Conservation (phyloP, 64 coral and sea anemone species). For the Cladopsammia gracilis region DNA sequence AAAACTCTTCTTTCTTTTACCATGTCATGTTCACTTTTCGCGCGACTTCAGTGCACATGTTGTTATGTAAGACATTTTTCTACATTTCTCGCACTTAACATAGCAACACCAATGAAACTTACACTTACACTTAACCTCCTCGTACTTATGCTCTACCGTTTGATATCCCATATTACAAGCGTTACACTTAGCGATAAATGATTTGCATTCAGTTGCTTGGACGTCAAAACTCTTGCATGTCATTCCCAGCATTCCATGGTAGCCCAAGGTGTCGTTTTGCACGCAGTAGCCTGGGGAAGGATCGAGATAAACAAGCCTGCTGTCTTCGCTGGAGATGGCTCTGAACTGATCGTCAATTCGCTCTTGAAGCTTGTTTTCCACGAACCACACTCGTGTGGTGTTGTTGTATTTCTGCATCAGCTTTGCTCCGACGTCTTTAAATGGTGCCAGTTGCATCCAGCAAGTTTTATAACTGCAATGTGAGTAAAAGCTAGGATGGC, state of each 20-base stretch:
- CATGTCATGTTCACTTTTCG: neutral
- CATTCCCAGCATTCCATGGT: conserved; percentile 61
- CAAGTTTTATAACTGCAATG: conserved; percentile 70
- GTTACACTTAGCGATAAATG: neutral
- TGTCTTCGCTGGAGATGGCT: conserved; percentile 29
- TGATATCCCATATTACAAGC: conserved; percentile 7
- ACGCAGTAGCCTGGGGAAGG: conserved; percentile 72
- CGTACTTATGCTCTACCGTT: neutral
- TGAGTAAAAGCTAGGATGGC: conserved; percentile 58
- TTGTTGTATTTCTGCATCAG: conserved; percentile 77
- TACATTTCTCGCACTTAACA: conserved; percentile 64
- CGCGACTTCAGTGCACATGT: conserved; percentile 5
- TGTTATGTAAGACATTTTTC: conserved; percentile 5
- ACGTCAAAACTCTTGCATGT: conserved; percentile 45
- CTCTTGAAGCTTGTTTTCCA: conserved; percentile 49
- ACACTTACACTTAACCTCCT: conserved; percentile 30
- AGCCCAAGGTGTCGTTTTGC: conserved; percentile 35
- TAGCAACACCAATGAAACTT: conserved; percentile 75
- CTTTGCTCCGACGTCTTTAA: conserved; percentile 61
- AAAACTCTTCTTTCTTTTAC: neutral
- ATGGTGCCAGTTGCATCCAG: conserved; percentile 49
- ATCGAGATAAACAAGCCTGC: conserved; percentile 68
- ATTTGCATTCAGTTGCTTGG: conserved; percentile 3
- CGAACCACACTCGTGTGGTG: conserved; percentile 52
- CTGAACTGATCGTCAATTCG: neutral